Evolutionary conservation across 2,797 vertebrate genomes (phyloP).

Genomic region (Leuciscus waleckii): DNA sequence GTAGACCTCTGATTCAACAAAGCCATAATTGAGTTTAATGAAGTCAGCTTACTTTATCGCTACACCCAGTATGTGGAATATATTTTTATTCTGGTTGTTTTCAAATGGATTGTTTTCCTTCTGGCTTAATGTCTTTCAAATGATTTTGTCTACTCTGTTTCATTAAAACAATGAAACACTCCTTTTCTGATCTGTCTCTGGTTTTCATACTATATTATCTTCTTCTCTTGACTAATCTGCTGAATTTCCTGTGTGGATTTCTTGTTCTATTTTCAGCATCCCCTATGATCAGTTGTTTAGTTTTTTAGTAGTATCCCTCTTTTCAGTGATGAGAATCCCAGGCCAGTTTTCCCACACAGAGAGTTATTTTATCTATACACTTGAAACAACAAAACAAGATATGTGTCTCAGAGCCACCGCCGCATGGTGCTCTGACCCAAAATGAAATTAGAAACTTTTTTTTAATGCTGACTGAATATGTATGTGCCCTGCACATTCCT

Average conservation of each 20-base stretch:
- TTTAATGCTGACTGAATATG: conserved; percentile 54
- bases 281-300: conserved; percentile 3
- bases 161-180: conserved; percentile 54
- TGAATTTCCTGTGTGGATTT: conserved; percentile 39
- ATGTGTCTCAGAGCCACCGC: not conserved
- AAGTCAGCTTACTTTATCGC: conserved; percentile 35
- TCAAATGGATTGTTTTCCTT: conserved; percentile 22
- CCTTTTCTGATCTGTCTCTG: conserved; percentile 45
- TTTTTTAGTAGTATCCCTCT: not conserved
- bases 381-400: conserved; percentile 26
- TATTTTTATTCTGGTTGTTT: conserved; percentile 25
- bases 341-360: not conserved
- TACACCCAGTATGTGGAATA: conserved; percentile 13
- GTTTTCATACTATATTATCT: conserved; percentile 27
- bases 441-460: conserved; percentile 43
- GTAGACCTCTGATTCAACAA: conserved; percentile 5
- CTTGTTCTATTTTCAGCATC: conserved; percentile 35
- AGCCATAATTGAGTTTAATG: conserved; percentile 58
- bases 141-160: conserved; percentile 34
- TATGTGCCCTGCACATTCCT: conserved; percentile 51
- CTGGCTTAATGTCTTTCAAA: conserved; percentile 59
- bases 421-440: conserved; percentile 16
- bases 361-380: not conserved
- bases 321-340: not conserved
- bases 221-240: not conserved